These are phyloP conservation scores for Dromaius novaehollandiae DNA, from an alignment of 2,113 vertebrate species.

Conservation along the genomic window DNA sequence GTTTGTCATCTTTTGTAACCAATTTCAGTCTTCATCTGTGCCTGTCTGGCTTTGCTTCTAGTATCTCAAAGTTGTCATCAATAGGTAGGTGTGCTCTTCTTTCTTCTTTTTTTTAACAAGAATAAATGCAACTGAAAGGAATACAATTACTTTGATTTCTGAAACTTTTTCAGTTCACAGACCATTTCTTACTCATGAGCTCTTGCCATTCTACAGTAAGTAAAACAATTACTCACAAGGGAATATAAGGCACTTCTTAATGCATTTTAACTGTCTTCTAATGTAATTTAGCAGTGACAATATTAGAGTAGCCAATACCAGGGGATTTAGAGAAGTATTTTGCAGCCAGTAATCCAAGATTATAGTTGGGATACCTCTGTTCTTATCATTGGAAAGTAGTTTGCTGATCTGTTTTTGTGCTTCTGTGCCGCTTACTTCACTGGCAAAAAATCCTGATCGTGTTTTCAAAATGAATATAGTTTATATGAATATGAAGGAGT, in stretches of 20 bases:
- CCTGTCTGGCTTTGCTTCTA: not conserved
- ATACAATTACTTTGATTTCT: accelerated
- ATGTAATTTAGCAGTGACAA: not conserved
- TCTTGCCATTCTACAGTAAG: not conserved
- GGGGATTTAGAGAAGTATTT: not conserved
- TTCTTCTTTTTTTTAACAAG: too few species aligned
- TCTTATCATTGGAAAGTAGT: not conserved
- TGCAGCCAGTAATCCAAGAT: not conserved
- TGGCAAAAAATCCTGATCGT: not conserved
- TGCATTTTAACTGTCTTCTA: not conserved
- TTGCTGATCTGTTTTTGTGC: not conserved
- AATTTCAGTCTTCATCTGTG: not conserved
- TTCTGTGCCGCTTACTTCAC: not conserved
- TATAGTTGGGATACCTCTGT: not conserved
- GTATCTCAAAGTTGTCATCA: not conserved
- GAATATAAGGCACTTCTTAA: not conserved
- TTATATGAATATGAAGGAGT: not conserved
- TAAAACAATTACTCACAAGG: not conserved
- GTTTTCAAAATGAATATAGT: not conserved
- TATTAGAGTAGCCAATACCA: too few species aligned
- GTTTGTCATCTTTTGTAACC: not conserved
- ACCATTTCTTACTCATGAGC: accelerated
- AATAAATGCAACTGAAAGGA: not conserved
- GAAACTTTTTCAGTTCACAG: not conserved
- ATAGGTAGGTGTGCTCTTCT: not conserved